Base-by-base conservation (phyloP, 2,888 invertebrate species). In the Calephelis perditalis region DNA sequence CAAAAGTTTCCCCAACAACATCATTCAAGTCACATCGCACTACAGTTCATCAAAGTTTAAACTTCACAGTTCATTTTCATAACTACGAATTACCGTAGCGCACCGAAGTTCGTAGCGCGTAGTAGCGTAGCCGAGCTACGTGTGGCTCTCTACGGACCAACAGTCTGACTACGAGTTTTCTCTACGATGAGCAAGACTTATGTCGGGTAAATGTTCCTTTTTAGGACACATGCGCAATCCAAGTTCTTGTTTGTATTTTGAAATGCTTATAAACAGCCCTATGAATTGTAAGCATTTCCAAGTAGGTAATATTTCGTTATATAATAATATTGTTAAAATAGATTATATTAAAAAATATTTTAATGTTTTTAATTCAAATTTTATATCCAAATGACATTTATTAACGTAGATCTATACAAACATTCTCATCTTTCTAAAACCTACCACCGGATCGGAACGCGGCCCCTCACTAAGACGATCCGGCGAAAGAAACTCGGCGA, bases 1-100 rank as follows among this genome's bases (percentile, higher is more conserved):
- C 81, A 90, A 84, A 75, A 89, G 78, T 84, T 86, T 89, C 76
- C 81, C 82, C 75, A 88, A 84, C 84, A 84, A 84, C 89, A 90
- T 90, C 76, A 84, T 89, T 86, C 78, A 82, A 78, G 77, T 80
- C 82, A 86, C 88, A 89, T 88, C 65, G 76, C 86, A 84, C 77
- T 68, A 75, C 73, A 67, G 70, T 67, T 64, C 65, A 68, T 65
- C 26, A 46, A 46, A 56, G 46, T 40, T 46, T 56, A 59, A 62
- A 59, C 49, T 62, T 62, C 65, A 63, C 61, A 58, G 46, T 60
- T 65, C 57, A 63, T 59, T 35, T 60, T 60, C 59, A 62, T 62
- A 60, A 26, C 56, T 59, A 45, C 55, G 56, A 59, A 59, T 45
- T 45, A 45, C 65, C 68, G 71, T 70, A 71, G 69, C 71, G 78